Base-by-base conservation (phyloP, 2,113 vertebrate species). In the Pseudopodoces humilis region DNA sequence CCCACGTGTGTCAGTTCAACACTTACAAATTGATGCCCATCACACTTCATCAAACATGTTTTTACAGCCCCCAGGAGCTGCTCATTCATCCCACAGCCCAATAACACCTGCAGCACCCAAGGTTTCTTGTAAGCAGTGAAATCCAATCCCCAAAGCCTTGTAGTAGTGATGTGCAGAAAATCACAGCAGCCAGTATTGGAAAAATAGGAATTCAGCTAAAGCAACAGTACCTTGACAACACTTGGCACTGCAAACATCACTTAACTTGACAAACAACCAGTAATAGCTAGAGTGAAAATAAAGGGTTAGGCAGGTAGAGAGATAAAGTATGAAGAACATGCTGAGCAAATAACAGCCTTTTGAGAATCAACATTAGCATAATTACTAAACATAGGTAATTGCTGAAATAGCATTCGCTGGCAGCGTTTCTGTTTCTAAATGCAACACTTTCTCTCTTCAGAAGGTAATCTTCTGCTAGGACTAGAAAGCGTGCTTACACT, bases 371-470 rank as follows among this genome's bases (percentile, higher is more conserved):
- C 96, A 98, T 98, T 98, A 98, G 97, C 98, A 98, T 98, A 98
- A 98, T 98, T 98, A 98, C 98, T 96, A 97, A 97, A 98, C 97
- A 98, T 95, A 97, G 50, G 96, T 98, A 98, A 98, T 98, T 98
- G 97, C 98, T 96, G 96, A 98, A 98, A 98, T 98, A 97, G 97
- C 93, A 76, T 97, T 97, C 97, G 96, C 96, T 98, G 91, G 97
- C 91, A 96, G 96, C 90, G 0, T 88, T 97, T 96, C 27, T 96
- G 83, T 96, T 97, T 96, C 94, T 93, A 97, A 97, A 84, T 91
- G 95, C 93, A 92, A 97, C 79, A 77, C 46, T 96, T 96, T 97
- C 81, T 91, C 94, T 90, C 90, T 67, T 77, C 59, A 74, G 93
- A 49, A 47, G 0, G 1, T 69, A 89, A 92, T 95, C 94, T 96